Base-by-base conservation (phyloP, 2,113 vertebrate genomes). In the Poicephalus gulielmi region DNA sequence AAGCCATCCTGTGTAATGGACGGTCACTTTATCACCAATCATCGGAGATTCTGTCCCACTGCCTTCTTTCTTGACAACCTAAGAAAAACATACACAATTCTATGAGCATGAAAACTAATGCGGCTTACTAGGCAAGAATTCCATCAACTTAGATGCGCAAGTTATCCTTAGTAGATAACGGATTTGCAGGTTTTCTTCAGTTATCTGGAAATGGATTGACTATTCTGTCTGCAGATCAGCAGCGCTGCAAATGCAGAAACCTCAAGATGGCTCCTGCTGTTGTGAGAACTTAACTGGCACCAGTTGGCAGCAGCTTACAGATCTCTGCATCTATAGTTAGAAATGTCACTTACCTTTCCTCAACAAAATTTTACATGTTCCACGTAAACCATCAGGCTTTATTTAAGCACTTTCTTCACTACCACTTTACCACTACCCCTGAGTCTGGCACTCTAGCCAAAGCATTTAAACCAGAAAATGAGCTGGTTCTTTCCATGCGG, bases 1-100 rank as follows among this genome's bases (percentile, higher is more conserved):
- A 76, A 99, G 98, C 82, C 98, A 99, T 23, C 99, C 99, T 9
- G 99, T 99, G 95, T 99, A 99, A 97, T 99, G 99, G 47, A 99
- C 99, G 2, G 96, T 99, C 92, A 99, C 99, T 95, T 99, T 99
- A 96, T 99, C 99, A 12, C 99, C 99, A 3, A 98, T 99, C 99
- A 99, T 99, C 0, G 99, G 99, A 52, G 95, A 96, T 90, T 99
- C 99, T 2, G 97, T 97, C 52, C 98, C 98, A 7, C 96, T 98
- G 50, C 99, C 99, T 97, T 99, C 99, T 87, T 97, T 98, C 97
- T 99, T 99, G 86, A 99, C 97, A 87, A 99, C 94, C 99, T 99
- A 97, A 37, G 39, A 78, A 91, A 85, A 92, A 83, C 41, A 82
- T 22, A 66, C 77, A 17, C 39, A 79, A 39, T n/a, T 31, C 47